A percentile compares a stretch with the other conserved stretches of the same genome.
phyloP scores from a whole-genome alignment of 2,113 vertebrate species.

The Felis catus region F.catus_Fca126_mat1.0 CM031415.1:159967001-159967500 shows the following conservation, averaged over 20 bases:
- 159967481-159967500: background rate
- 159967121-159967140: background rate
- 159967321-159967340: constrained; percentile 60
- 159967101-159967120: background rate
- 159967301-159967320: background rate
- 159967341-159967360: background rate
- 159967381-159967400: constrained; percentile 11
- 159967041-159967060: background rate
- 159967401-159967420: background rate
- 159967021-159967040: background rate
- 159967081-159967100: background rate
- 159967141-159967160: background rate
- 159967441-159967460: background rate
- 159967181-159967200: background rate
- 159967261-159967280: background rate
- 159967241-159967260: background rate
- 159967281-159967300: background rate
- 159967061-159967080: background rate
- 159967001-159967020: background rate
- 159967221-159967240: rapidly evolving
- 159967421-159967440: rapidly evolving
- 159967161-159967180: background rate
- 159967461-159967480: rapidly evolving
- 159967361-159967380: constrained; percentile 37
- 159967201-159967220: background rate